phyloP scores from a whole-genome alignment of 2,113 vertebrate genomes.

The Onychorhynchus coronatus region DNA sequence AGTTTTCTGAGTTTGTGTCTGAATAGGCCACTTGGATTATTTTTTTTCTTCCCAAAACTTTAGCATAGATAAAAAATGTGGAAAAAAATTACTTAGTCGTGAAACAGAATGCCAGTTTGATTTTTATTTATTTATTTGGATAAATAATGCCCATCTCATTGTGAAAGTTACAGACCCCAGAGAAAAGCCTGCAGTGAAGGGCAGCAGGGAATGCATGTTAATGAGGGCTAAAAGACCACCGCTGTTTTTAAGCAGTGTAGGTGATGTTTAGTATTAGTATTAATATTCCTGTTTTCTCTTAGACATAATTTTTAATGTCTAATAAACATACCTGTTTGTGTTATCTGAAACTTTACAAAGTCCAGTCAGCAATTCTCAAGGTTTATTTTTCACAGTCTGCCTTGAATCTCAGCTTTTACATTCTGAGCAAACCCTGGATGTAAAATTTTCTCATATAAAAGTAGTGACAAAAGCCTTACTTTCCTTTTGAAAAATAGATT shows the following conservation, averaged over 20 bases:
- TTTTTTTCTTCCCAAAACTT: neutral
- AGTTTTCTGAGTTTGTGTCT: neutral
- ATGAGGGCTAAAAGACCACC: neutral
- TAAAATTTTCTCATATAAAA: neutral
- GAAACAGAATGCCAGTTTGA: neutral
- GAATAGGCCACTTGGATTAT: neutral
- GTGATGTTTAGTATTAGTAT: neutral
- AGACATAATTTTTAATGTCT: neutral
- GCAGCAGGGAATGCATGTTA: neutral
- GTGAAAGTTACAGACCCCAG: neutral
- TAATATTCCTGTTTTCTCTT: neutral
- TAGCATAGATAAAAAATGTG: neutral
- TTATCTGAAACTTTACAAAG: neutral
- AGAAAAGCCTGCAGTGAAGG: neutral
- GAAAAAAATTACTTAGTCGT: neutral
- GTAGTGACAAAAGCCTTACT: neutral
- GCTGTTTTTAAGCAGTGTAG: neutral
- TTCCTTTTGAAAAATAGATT: neutral
- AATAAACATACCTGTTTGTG: neutral
- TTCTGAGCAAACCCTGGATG: neutral
- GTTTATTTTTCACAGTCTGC: neutral
- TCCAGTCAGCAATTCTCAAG: neutral
- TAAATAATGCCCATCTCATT: neutral
- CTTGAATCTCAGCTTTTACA: neutral
- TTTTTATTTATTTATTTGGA: neutral